These are phyloP conservation scores for Copidosoma floridanum DNA, from an alignment of 1,140 invertebrate species.

Conservation along the genomic window DNA sequence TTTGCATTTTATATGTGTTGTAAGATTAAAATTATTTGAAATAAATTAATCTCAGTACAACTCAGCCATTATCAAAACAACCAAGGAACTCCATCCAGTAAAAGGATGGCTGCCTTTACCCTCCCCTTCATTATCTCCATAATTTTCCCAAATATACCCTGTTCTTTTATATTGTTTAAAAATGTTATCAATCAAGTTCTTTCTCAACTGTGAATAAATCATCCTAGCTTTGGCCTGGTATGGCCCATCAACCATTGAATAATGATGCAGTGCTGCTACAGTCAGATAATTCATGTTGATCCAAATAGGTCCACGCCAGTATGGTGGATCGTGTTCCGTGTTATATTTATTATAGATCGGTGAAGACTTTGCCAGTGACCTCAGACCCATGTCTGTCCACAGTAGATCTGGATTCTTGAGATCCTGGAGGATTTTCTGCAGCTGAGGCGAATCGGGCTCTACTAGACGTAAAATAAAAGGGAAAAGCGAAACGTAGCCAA, in stretches of 20 bases:
- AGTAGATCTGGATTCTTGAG: constrained; percentile 76
- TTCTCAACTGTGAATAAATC: constrained; percentile 75
- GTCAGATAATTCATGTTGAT: constrained; percentile 98
- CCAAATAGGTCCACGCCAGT: constrained; percentile 98
- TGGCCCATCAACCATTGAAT: constrained; percentile 70
- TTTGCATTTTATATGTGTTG: too few relatives aligned
- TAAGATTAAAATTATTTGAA: too few relatives aligned
- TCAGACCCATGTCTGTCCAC: constrained; percentile 91
- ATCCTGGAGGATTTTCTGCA: constrained; percentile 78
- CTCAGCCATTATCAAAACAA: constrained; percentile 94
- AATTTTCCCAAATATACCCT: constrained; percentile 98
- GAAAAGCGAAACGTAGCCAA: constrained; percentile 97
- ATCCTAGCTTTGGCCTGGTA: constrained; percentile 64
- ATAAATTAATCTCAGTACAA: too few relatives aligned
- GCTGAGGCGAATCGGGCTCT: constrained; percentile 76
- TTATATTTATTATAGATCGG: constrained; percentile 92
- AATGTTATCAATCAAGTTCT: constrained; percentile 87
- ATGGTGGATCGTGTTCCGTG: constrained; percentile 97
- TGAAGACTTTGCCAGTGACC: constrained; percentile 82
- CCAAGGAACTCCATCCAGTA: constrained; percentile 93
- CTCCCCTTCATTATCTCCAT: constrained; percentile 84
- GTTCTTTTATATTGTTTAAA: constrained; percentile 81
- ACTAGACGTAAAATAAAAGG: constrained; percentile 88
- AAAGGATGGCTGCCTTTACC: constrained; percentile 95
- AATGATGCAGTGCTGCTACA: constrained; percentile 78